Evolutionary conservation across 2,888 invertebrate genomes (phyloP).

Genomic region (Synergus umbraculus): DNA sequence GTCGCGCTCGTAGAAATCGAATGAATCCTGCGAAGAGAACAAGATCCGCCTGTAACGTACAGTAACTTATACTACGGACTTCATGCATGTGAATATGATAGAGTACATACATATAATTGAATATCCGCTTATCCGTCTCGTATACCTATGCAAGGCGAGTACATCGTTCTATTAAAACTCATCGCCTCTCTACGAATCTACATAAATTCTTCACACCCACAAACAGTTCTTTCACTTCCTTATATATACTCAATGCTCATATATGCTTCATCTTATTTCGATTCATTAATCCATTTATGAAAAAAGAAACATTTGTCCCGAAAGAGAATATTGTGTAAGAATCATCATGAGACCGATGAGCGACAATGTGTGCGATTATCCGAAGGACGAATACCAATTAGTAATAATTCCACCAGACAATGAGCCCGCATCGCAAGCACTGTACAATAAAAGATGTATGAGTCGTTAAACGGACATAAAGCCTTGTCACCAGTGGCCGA

Average conservation of each 20-base stretch:
- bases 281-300: too few relatives aligned
- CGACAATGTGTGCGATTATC: conserved; percentile 54
- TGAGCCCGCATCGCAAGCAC: conserved; percentile 65
- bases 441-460: conserved; percentile 52
- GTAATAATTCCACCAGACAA: conserved; percentile 70
- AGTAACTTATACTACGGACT: conserved; percentile 10
- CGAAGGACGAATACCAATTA: conserved; percentile 71
- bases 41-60: conserved; percentile 22
- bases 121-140: conserved; percentile 16
- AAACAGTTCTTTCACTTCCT: neutral
- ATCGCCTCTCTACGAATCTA: neutral
- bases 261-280: neutral
- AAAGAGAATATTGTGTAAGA: conserved; percentile 16
- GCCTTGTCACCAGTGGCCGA: conserved; percentile 51
- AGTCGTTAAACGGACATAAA: conserved; percentile 43
- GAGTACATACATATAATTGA: conserved; percentile 40
- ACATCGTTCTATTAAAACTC: conserved; percentile 33
- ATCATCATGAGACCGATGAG: conserved; percentile 11
- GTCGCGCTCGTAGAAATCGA: conserved; percentile 21
- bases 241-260: neutral
- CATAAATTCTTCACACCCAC: conserved; percentile 14
- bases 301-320: neutral
- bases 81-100: conserved; percentile 24
- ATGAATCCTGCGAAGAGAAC: conserved; percentile 26
- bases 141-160: conserved; percentile 13